Percentiles rank a stretch among this genome's conserved stretches.
These are phyloP conservation scores for Leptopterna dolabrata DNA, from an alignment of 2,888 invertebrate species.

Conservation along the genomic window DNA sequence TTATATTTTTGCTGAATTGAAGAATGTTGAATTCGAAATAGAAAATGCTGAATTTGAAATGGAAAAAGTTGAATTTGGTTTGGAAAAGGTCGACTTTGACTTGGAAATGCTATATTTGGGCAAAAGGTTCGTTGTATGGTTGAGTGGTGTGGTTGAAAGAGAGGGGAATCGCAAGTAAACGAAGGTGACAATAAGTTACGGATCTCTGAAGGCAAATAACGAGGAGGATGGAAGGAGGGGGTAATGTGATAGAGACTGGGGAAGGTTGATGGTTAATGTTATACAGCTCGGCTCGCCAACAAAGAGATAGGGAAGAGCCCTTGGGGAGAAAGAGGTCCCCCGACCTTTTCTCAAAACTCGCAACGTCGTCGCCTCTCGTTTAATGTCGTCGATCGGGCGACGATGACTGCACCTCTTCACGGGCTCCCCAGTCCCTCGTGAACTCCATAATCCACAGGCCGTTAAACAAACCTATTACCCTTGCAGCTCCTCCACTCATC, in stretches of 20 bases:
- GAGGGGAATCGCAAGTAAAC: not conserved
- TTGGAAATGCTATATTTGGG: no score
- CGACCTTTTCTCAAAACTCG: conserved; percentile 33
- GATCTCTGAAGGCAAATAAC: not conserved
- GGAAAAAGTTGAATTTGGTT: no score
- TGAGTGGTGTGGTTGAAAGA: not conserved
- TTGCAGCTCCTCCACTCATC: conserved; percentile 13
- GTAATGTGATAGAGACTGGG: not conserved
- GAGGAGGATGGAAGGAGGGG: not conserved
- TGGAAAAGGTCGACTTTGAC: no score
- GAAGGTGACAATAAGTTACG: not conserved
- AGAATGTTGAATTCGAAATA: no score
- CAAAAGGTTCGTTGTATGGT: no score
- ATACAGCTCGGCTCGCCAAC: not conserved
- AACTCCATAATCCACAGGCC: conserved; percentile 59
- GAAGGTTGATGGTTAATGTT: not conserved
- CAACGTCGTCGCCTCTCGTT: conserved; percentile 24
- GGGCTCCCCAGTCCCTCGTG: not conserved
- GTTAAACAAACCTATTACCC: conserved; percentile 60
- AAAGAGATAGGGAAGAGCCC: conserved; percentile 17
- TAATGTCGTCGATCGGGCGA: conserved; percentile 27
- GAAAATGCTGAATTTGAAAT: no score
- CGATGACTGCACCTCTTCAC: not conserved
- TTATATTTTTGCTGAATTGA: no score
- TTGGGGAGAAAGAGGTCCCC: not conserved